Evolutionary conservation across 1,140 invertebrate species (phyloP).

Genomic region (Alviniconcha marisindica): DNA sequence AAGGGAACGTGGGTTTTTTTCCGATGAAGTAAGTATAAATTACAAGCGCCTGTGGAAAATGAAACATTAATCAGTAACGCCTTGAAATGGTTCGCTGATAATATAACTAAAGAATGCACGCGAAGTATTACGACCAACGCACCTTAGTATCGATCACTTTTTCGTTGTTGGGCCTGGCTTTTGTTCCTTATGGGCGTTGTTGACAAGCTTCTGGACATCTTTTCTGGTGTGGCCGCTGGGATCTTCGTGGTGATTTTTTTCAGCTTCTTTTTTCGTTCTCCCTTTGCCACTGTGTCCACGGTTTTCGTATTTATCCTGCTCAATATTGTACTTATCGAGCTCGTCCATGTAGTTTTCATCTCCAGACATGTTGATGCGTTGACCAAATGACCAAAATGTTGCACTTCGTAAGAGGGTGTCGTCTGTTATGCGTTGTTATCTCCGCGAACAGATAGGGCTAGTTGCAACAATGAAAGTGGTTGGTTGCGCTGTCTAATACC

Average conservation of each 20-base stretch:
- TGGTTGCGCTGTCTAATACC: background rate
- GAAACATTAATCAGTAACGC: too few species aligned
- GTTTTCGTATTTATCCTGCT: constrained; percentile 69
- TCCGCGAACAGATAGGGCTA: too few species aligned
- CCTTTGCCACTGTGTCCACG: constrained; percentile 71
- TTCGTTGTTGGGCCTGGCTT: constrained; percentile 28
- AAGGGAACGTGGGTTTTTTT: too few species aligned
- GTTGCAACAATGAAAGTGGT: too few species aligned
- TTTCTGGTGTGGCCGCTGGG: constrained; percentile 70
- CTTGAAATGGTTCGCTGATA: too few species aligned
- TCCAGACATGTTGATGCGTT: constrained; percentile 37
- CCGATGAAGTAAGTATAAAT: too few species aligned
- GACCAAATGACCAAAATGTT: too few species aligned
- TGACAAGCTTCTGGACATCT: constrained; percentile 67
- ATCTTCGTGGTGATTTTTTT: constrained; percentile 66
- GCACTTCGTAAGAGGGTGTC: background rate
- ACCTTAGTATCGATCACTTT: constrained; percentile 11
- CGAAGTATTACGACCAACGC: background rate
- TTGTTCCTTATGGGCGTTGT: constrained; percentile 62
- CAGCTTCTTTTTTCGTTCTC: constrained; percentile 66
- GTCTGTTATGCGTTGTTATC: background rate
- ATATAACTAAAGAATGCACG: too few species aligned
- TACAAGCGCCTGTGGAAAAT: too few species aligned
- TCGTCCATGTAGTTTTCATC: constrained; percentile 64
- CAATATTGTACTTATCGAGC: constrained; percentile 67